Percentiles rank a stretch among this genome's conserved stretches.
Evolutionary conservation across 2,888 invertebrate genomes (phyloP).

Genomic region (Tetramorium bicarinatum): DNA sequence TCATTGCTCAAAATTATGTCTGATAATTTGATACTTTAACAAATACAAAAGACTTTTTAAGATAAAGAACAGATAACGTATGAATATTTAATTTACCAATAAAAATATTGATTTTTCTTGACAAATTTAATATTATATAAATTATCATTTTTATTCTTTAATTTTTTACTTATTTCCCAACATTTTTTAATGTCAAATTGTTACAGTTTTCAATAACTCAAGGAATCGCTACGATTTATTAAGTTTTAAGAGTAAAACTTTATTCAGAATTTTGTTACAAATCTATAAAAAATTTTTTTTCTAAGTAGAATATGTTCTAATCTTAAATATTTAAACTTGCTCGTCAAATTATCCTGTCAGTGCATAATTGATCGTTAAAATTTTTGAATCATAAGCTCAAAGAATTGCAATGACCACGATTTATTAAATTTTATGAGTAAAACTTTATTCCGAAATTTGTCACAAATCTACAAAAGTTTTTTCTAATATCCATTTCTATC

Average conservation of each 20-base stretch:
- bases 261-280: neutral
- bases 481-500: neutral
- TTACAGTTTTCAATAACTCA: neutral
- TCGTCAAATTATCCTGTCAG: neutral
- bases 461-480: neutral
- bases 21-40: neutral
- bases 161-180: neutral
- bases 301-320: neutral
- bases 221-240: neutral
- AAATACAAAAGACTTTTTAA: neutral
- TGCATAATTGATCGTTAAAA: neutral
- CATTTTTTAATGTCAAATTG: neutral
- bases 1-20: neutral
- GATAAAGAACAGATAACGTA: neutral
- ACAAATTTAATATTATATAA: neutral
- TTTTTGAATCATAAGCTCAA: neutral
- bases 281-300: neutral
- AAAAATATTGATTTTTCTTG: neutral
- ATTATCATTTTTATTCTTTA: neutral
- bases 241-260: neutral
- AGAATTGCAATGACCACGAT: neutral
- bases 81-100: neutral
- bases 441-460: neutral
- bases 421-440: neutral
- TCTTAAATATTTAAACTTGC: neutral